These are phyloP conservation scores for Acropora yongei DNA, from an alignment of 64 coral and sea anemone genomes.

Conservation along the genomic window DNA sequence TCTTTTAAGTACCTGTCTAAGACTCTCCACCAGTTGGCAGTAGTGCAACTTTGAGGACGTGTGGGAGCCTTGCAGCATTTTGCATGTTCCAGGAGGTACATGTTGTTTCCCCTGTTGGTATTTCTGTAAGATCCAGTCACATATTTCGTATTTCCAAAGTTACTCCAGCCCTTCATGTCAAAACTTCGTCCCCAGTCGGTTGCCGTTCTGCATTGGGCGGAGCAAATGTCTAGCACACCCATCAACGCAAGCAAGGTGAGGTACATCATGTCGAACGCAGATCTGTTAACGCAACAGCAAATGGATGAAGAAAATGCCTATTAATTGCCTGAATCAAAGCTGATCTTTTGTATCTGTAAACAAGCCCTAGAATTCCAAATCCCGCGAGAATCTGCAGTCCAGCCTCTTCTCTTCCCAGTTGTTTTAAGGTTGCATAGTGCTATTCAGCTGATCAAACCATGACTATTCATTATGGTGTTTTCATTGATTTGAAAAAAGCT, in stretches of 20 bases:
- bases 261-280: neutral
- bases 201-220: neutral
- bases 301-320: neutral
- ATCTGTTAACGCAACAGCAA: neutral
- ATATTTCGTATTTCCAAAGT: conserved; percentile 12
- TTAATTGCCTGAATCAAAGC: too few species aligned
- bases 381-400: conserved; percentile 1
- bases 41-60: neutral
- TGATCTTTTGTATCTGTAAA: too few species aligned
- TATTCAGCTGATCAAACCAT: too few species aligned
- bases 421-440: too few species aligned
- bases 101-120: neutral
- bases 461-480: too few species aligned
- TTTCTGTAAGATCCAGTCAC: conserved; percentile 29
- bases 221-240: neutral
- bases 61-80: conserved; percentile 24
- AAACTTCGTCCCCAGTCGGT: conserved; percentile 29
- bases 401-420: too few species aligned
- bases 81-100: conserved; percentile 7
- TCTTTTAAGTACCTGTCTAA: conserved; percentile 3
- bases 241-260: neutral
- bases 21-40: conserved; percentile 1
- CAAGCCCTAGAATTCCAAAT: neutral
- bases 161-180: conserved; percentile 25
- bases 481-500: too few species aligned